Base-by-base conservation (phyloP, 2,888 invertebrate species). In the Notodonta ziczac region DNA sequence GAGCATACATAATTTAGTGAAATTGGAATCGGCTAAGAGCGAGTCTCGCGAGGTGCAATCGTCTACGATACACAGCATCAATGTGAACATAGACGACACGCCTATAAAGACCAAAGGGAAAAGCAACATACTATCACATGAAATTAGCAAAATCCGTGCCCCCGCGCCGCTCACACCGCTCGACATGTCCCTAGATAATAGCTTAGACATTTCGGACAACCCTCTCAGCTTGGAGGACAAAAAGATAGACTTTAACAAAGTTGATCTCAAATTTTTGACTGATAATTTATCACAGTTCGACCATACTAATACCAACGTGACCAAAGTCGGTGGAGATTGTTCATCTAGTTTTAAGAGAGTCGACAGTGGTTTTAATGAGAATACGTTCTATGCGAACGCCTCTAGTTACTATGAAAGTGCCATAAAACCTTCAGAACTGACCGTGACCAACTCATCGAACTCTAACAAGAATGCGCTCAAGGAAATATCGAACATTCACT, bases 371-470 rank as follows among this genome's bases (percentile, higher is more conserved):
- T 93, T 89, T 64, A 91, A 90, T 63, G 94, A 94, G 62, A 89
- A 91, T 56, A 91, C 91, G 6, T 91, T 90, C 62, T 91, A 87
- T 74, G 80, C 82, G 8, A 90, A 90, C 69, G 89, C 88, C 51
- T 91, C 91, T 73, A 92, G 93, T 84, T 92, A 92, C 69, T 93
- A 93, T 62, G 91, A 92, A 78, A 91, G 93, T 87, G 91, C 92
- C 86, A 93, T 93, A 89, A 92, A 91, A 80, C 91, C 91, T 46
- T 92, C 92, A n/a, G 93, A 92, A 75, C 71, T 93, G 68, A 93
- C 92, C 35, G 85, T 91, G 54, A 90, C 90, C 39, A 85, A 86
- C 66, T 58, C 80, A 59, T 84, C 87, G 3, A 85, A 83, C 60
- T 70, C 62, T 53, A 78, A 69, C 65, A 86, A 87, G 67, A 84